phyloP scores from a whole-genome alignment of 2,888 invertebrate species.

The Cephus pulcher region DNA sequence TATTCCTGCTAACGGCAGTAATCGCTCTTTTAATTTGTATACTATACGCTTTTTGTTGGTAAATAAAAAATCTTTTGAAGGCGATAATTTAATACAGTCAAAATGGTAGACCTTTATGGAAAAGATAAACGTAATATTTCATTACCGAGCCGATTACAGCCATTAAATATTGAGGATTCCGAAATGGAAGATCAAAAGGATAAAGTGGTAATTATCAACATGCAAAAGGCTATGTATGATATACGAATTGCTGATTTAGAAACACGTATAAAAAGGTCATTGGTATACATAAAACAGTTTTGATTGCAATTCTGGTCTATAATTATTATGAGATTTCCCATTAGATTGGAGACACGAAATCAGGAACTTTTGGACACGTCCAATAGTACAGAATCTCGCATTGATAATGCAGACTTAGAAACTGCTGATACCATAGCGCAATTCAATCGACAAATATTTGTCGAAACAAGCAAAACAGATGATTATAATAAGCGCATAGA shows the following conservation, averaged over 20 bases:
- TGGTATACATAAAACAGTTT: not conserved
- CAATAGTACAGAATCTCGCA: slow-evolving; percentile 27
- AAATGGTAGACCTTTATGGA: slow-evolving; percentile 38
- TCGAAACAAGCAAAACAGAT: slow-evolving; percentile 36
- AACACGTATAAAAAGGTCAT: slow-evolving; percentile 46
- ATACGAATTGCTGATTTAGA: slow-evolving; percentile 41
- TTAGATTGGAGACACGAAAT: slow-evolving; percentile 48
- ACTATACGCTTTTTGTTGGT: not conserved
- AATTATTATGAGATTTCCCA: not conserved
- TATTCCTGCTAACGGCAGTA: not conserved
- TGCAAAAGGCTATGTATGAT: slow-evolving; percentile 49
- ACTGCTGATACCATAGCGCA: slow-evolving; percentile 41
- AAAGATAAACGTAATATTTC: slow-evolving; percentile 38
- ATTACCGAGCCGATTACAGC: slow-evolving; percentile 38
- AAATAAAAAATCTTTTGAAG: not conserved
- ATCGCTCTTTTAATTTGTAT: not conserved
- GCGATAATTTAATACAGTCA: slow-evolving; percentile 1
- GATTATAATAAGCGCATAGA: slow-evolving; percentile 29
- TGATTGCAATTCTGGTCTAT: not conserved
- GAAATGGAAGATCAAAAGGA: slow-evolving; percentile 17
- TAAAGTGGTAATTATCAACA: slow-evolving; percentile 43
- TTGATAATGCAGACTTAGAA: slow-evolving; percentile 32
- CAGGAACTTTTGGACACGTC: slow-evolving; percentile 31
- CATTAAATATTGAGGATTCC: slow-evolving; percentile 29
- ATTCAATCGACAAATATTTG: slow-evolving; percentile 36